Conservation (phyloP, 1,140 invertebrate species). For the Mesaphorura yosii region DNA sequence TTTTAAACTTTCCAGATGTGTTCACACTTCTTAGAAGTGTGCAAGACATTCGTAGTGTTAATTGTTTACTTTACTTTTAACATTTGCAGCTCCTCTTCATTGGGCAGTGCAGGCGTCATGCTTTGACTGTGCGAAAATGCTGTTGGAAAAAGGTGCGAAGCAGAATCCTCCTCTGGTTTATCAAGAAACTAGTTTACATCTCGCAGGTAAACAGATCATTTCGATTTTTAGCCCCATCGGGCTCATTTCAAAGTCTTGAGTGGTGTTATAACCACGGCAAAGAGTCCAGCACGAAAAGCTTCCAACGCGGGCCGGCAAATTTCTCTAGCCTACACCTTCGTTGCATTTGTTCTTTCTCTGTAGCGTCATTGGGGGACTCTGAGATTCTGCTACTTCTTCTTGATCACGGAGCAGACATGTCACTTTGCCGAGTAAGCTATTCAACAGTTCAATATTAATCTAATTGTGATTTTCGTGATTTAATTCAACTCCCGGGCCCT, state of each 20-base stretch:
- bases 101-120: constrained; percentile 23
- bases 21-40: background rate
- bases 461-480: background rate
- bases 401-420: constrained; percentile 58
- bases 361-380: constrained; percentile 42
- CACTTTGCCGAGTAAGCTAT: constrained; percentile 32
- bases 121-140: constrained; percentile 23
- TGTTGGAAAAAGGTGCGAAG: constrained; percentile 25
- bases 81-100: constrained; percentile 7
- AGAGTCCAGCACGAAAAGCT: background rate
- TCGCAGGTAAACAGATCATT: constrained; percentile 40
- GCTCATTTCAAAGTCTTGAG: background rate
- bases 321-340: too few relatives aligned
- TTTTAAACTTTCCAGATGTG: too few relatives aligned
- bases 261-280: background rate
- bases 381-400: constrained; percentile 56
- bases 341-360: background rate
- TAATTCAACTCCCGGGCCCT: background rate
- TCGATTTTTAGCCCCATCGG: too few relatives aligned
- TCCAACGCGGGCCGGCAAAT: background rate
- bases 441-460: background rate
- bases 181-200: constrained; percentile 65
- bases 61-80: background rate
- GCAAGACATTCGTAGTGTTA: background rate
- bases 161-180: constrained; percentile 28